Evolutionary conservation across 1,140 invertebrate species (phyloP), one percentile per base, ranked within the genome.

Genomic region (Scylla paramamosain): DNA sequence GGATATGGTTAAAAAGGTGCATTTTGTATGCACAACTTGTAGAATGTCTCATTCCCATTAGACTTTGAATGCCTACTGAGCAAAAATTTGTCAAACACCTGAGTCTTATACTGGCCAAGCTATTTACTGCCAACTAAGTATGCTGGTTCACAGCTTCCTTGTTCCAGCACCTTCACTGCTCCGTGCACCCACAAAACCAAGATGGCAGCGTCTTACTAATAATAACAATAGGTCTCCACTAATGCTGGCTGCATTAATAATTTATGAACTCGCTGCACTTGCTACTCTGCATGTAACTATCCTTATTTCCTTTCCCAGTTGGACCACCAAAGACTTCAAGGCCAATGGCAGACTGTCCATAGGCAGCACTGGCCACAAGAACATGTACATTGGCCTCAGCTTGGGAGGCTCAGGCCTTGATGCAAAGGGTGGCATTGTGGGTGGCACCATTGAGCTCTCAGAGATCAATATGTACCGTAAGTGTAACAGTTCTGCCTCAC

Each of bases 371-470:
- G 99, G 99, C 3, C 98, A 99, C 96, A 99, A 99, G 96, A 99
- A 99, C 97, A 98, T 99, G 97, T 98, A 98, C 96, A 98, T 99
- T 88, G 98, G 98, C 48, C 97, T 99, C 39, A 98, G 98, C 46
- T 97, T 99, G 28, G 98, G 98, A 25, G 98, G 98, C n/a, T 99
- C 99, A 0, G 98, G 98, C 96, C 97, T 99, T 87, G 99, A 99
- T 97, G 99, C 99, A 20, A 99, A 99, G 97, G 99, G 99, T 91
- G 99, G 99, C 96, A 99, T 99, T 96, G 99, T 99, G 25, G 99
- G 99, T 97, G 99, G 99, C 83, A 98, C 98, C 90, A 99, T 99
- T 96, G 98, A 99, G 96, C 97, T 99, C 12, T 98, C 98, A 96
- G 98, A 98, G 96, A 98, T 99, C 93, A 98, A 99, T 97, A 99